These are phyloP conservation scores for Poeciliopsis infans DNA, from an alignment of 2,797 vertebrate species.

Conservation along the genomic window DNA sequence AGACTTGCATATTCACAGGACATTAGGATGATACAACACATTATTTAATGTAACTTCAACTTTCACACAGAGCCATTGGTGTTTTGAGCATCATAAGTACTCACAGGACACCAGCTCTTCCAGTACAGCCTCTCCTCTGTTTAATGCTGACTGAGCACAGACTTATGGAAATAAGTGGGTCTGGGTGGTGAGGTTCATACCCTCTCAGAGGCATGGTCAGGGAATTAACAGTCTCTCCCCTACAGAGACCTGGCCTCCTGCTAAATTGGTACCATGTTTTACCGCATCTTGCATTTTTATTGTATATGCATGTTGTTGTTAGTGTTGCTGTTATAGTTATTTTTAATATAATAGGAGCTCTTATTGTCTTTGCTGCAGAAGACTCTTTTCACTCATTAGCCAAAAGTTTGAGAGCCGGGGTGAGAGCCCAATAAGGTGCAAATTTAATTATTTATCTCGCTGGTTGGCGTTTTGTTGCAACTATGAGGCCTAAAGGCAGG, in stretches of 20 bases:
- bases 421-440: conserved; percentile 74
- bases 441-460: conserved; percentile 84
- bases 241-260: conserved; percentile 64
- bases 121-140: conserved; percentile 9
- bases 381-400: conserved; percentile 82
- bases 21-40: conserved; percentile 62
- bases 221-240: conserved; percentile 76
- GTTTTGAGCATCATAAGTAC: conserved; percentile 65
- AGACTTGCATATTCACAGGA: conserved; percentile 61
- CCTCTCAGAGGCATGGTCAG: conserved; percentile 63
- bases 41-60: conserved; percentile 69
- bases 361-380: conserved; percentile 65
- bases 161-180: conserved; percentile 73
- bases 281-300: conserved; percentile 50
- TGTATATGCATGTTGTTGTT: conserved; percentile 57
- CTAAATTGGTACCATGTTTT: conserved; percentile 72
- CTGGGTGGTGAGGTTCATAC: conserved; percentile 58
- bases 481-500: conserved; percentile 69
- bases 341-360: conserved; percentile 68
- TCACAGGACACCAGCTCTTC: conserved; percentile 60
- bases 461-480: conserved; percentile 76
- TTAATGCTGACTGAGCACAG: conserved; percentile 76
- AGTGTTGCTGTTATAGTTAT: conserved; percentile 55
- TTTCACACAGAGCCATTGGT: conserved; percentile 68
- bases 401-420: conserved; percentile 76